Evolutionary conservation across 2,797 vertebrate genomes (phyloP).

Genomic region (Zalophus californianus): DNA sequence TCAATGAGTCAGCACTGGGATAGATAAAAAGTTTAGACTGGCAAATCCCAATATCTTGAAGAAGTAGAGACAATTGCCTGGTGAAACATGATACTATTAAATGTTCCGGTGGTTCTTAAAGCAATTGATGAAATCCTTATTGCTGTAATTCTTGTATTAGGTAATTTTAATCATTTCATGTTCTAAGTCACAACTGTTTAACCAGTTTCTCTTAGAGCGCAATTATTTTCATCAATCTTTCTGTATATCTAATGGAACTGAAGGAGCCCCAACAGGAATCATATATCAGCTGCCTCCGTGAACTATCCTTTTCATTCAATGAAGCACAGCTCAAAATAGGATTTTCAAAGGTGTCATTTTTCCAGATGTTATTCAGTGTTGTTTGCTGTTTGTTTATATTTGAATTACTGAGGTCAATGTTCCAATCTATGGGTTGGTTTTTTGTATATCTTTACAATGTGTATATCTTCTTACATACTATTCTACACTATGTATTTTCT

Average conservation of each 20-base stretch:
- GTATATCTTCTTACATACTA: neutral
- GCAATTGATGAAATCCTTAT: neutral
- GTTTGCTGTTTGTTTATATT: constrained; percentile 46
- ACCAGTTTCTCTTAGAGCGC: neutral
- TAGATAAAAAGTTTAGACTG: constrained; percentile 1
- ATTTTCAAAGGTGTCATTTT: neutral
- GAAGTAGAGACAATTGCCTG: neutral
- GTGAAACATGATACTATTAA: neutral
- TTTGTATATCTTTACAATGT: neutral
- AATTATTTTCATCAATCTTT: neutral
- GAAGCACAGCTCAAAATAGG: neutral
- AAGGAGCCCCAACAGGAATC: neutral
- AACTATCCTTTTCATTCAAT: neutral
- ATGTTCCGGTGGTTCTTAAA: constrained; percentile 3
- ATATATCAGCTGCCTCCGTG: neutral
- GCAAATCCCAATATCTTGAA: neutral
- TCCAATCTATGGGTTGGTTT: neutral
- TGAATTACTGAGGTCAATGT: neutral
- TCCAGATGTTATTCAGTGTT: neutral
- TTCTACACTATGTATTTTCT: neutral
- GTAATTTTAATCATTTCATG: neutral
- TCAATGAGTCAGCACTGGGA: neutral
- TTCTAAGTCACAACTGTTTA: constrained; percentile 32
- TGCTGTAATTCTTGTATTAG: neutral
- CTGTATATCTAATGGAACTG: neutral